Evolutionary conservation across 2,113 vertebrate species (phyloP), one percentile per base, ranked within the genome.

Genomic region (Ammospiza nelsoni): DNA sequence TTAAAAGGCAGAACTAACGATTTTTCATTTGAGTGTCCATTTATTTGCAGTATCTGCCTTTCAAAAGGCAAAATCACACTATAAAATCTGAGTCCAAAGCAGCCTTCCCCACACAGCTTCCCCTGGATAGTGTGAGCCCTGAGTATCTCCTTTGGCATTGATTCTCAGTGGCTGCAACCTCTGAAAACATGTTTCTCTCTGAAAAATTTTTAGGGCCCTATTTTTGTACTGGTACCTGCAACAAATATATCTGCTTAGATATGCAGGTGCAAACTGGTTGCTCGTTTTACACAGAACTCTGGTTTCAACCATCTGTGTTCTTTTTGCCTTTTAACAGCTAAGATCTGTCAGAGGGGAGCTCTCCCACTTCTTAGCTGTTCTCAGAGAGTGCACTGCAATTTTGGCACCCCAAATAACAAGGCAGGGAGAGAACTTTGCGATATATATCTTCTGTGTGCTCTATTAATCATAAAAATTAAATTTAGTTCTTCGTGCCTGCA

Each of bases 261-360:
- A 71, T 19, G 19, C 65, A 88, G 75, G 59, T 94, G 57, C 39
- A 94, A 87, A 88, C 24, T 46, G 14, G 24, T 51, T 80, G 72
- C 21, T 93, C 9, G 7, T 84, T 96, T 93, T 74, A 48, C n/a
- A 62, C 16, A 62, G 49, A 83, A 79, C 41, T 65, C 37, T 72
- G 17, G 2, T 84, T 95, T 90, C 65, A 66, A 27, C 79, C 61
- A 59, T 75, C 80, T 93, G 79, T 88, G 43, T 63, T 94, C 59
- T 63, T 95, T 71, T 66, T 85, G 59, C 76, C 67, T 86, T 85
- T 90, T 92, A 84, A 63, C 68, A 93, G 43, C 68, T 59, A 54
- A 62, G 51, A 77, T 84, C 51, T 77, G 28, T 59, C 51, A 80
- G 39, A 75, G 87, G 63, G 72, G 68, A 90, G 35, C 37, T 88